phyloP scores from a whole-genome alignment of 1,140 invertebrate species.

The Lethocerus indicus region DNA sequence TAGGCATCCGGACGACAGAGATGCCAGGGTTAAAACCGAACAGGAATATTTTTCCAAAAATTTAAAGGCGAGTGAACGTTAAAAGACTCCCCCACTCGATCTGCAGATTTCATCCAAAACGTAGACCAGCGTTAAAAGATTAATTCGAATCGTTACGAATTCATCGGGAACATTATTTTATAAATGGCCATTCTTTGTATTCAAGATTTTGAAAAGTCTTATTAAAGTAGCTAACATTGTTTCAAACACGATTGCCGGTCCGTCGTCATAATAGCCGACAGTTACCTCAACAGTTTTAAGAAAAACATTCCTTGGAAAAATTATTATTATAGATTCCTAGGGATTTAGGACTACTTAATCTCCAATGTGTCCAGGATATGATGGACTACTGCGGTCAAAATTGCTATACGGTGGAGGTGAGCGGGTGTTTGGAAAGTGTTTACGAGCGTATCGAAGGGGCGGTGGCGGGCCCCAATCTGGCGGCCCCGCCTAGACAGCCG shows the following conservation, averaged over 20 bases:
- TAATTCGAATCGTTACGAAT: too few species aligned
- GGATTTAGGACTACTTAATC: too few species aligned
- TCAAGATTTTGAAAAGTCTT: neutral
- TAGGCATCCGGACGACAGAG: constrained; percentile 5
- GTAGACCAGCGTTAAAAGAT: too few species aligned
- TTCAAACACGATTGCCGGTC: too few species aligned
- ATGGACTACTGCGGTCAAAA: constrained; percentile 9
- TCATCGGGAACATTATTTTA: too few species aligned
- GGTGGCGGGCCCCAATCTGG: neutral
- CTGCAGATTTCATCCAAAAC: too few species aligned
- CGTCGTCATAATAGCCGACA: too few species aligned
- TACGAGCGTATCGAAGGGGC: neutral
- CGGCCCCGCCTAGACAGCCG: neutral
- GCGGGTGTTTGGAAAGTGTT: neutral
- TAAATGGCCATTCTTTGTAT: too few species aligned
- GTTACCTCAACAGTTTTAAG: too few species aligned
- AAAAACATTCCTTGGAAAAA: neutral
- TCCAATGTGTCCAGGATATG: constrained; percentile 10
- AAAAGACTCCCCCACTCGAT: too few species aligned
- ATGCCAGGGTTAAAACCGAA: constrained; percentile 1
- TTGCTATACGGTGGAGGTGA: constrained; percentile 6
- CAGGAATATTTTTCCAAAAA: constrained; percentile 5
- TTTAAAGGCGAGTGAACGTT: constrained; percentile 4
- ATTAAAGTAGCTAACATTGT: too few species aligned
- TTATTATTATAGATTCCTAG: neutral